A percentile compares a stretch with the other conserved stretches of the same genome.
These are phyloP conservation scores for Bradypodion pumilum DNA, from an alignment of 2,797 vertebrate species.

Conservation along the genomic window DNA sequence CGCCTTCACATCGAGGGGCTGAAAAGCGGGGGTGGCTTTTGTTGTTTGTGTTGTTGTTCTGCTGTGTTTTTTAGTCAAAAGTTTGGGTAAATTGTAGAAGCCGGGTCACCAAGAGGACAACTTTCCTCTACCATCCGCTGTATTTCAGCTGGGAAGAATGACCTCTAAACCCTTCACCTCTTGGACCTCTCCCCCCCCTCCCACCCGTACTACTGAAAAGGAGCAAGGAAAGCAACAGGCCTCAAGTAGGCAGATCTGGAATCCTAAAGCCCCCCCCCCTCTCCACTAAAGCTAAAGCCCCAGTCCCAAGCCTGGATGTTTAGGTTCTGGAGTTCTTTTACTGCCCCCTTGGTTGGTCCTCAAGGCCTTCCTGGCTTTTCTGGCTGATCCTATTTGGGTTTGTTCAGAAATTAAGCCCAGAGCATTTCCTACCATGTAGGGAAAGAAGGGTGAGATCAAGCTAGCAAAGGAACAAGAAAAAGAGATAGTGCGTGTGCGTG, in stretches of 20 bases:
- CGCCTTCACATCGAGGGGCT: slow-evolving; percentile 88
- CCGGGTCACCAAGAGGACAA: slow-evolving; percentile 99
- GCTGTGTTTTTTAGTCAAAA: slow-evolving; percentile 85
- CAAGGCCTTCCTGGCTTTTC: neutral
- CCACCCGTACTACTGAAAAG: slow-evolving; percentile 79
- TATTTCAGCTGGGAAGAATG: slow-evolving; percentile 96
- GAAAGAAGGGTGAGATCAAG: neutral
- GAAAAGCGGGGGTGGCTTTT: slow-evolving; percentile 85
- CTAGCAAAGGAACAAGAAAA: neutral
- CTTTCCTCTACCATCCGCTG: slow-evolving; percentile 90
- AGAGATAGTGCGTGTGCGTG: slow-evolving; percentile 54
- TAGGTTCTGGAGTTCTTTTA: too few species aligned
- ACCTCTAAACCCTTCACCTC: slow-evolving; percentile 99
- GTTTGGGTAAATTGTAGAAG: slow-evolving; percentile 93
- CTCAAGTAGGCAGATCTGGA: slow-evolving; percentile 51
- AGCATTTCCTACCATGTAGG: neutral
- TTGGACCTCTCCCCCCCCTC: slow-evolving; percentile 84
- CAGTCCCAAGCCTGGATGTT: neutral
- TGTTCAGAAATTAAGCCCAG: neutral
- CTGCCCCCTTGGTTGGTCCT: neutral
- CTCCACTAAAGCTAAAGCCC: too few species aligned
- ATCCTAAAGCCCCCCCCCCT: neutral
- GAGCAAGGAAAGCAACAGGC: slow-evolving; percentile 71
- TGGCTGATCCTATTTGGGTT: neutral
- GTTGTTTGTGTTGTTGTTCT: neutral